A percentile compares a stretch with the other conserved stretches of the same genome.
Conservation (phyloP, 2,888 invertebrate genomes). For the Nebria salina region DNA sequence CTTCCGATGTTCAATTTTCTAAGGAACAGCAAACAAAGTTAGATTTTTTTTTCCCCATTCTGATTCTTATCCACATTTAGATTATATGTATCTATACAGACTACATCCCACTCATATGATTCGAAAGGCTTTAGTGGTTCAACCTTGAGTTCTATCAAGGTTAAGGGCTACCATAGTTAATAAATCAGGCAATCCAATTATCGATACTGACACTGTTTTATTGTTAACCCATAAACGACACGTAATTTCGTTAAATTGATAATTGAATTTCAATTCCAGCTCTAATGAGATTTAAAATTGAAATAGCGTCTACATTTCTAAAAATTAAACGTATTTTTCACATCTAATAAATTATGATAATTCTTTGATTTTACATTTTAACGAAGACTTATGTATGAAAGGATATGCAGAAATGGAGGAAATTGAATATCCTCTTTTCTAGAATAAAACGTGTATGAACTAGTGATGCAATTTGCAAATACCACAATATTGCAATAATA, state of each 20-base stretch:
- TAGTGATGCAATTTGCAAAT: background rate
- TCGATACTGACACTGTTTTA: background rate
- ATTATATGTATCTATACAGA: background rate
- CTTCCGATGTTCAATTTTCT: no score
- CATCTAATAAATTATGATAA: background rate
- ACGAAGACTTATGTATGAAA: background rate
- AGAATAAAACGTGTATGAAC: background rate
- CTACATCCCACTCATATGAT: background rate
- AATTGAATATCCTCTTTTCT: constrained; percentile 1
- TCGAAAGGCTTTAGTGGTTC: background rate
- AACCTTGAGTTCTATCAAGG: background rate
- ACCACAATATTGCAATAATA: background rate
- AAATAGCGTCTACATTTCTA: background rate
- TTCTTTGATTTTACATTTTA: background rate
- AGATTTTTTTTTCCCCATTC: background rate
- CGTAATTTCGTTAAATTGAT: background rate
- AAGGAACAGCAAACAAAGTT: background rate
- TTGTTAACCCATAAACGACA: background rate
- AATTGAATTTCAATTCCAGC: background rate
- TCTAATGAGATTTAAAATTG: background rate
- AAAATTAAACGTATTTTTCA: background rate
- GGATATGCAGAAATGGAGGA: background rate
- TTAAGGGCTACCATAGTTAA: background rate
- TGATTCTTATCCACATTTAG: background rate
- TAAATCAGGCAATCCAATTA: background rate